Conservation (phyloP, 2,797 vertebrate species). For the Enteromius argenteus region DNA sequence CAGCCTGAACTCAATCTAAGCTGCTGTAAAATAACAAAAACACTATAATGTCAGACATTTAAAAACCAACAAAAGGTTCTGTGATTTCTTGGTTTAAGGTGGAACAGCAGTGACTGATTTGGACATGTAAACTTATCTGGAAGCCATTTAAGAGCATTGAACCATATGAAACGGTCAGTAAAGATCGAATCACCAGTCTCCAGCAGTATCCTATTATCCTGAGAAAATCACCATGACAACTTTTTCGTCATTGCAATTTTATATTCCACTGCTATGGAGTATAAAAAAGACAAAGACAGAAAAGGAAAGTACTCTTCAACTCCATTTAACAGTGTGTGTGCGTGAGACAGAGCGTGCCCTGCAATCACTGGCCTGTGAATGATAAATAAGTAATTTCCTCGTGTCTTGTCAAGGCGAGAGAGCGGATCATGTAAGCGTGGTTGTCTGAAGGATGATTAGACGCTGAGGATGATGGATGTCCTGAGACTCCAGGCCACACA, state of each 20-base stretch:
- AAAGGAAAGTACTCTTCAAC: constrained; percentile 63
- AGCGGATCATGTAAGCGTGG: constrained; percentile 67
- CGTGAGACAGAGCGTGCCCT: constrained; percentile 53
- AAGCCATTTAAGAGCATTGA: background rate
- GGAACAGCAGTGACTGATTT: background rate
- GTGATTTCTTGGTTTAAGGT: background rate
- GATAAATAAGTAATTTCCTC: constrained; percentile 78
- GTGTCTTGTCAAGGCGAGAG: constrained; percentile 67
- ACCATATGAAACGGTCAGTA: background rate
- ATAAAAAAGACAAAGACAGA: constrained; percentile 34
- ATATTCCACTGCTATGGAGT: constrained; percentile 65
- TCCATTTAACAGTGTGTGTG: constrained; percentile 58
- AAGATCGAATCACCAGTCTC: background rate
- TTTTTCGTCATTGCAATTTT: constrained; percentile 72
- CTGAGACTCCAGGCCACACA: constrained; percentile 58
- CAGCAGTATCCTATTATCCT: background rate
- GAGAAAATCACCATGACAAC: constrained; percentile 78
- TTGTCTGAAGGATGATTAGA: constrained; percentile 77
- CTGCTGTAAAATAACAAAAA: background rate
- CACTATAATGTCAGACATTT: background rate
- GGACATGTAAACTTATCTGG: background rate
- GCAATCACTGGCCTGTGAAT: constrained; percentile 74
- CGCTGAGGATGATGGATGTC: constrained; percentile 80
- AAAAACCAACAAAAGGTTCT: background rate
- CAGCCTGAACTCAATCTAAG: too few species aligned